phyloP scores from a whole-genome alignment of 2,797 vertebrate species.

The Leptodactylus fallax region DNA sequence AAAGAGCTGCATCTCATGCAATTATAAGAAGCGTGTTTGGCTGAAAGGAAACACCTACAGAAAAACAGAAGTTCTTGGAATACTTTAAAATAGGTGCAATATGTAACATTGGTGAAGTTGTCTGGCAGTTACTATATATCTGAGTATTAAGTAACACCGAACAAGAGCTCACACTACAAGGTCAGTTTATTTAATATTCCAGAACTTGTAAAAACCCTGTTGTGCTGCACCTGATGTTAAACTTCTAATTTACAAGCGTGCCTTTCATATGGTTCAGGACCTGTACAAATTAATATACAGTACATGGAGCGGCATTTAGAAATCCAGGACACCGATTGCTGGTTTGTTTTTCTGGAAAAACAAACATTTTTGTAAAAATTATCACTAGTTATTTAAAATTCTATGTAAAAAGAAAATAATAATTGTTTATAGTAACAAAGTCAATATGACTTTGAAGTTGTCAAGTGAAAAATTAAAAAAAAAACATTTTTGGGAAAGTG shows the following conservation, averaged over 20 bases:
- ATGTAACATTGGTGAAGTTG: slow-evolving; percentile 6
- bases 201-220: not conserved
- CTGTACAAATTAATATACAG: not conserved
- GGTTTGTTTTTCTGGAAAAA: not conserved
- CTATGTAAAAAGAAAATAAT: not conserved
- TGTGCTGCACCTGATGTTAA: slow-evolving; percentile 15
- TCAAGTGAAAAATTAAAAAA: too few species aligned
- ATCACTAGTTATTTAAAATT: not conserved
- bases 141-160: slow-evolving; percentile 22
- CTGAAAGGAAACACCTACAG: slow-evolving; percentile 24
- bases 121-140: not conserved
- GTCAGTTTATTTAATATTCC: slow-evolving; percentile 18
- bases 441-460: not conserved
- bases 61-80: slow-evolving; percentile 5
- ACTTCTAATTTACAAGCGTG: not conserved
- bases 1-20: slow-evolving; percentile 22
- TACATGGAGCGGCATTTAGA: not conserved
- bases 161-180: not conserved
- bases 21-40: slow-evolving; percentile 13
- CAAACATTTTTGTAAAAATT: not conserved
- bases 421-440: not conserved
- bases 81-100: slow-evolving; percentile 1
- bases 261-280: not conserved
- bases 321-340: not conserved
- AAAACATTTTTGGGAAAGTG: too few species aligned